These are phyloP conservation scores for Acronicta leporina DNA, from an alignment of 2,888 invertebrate species.

Conservation along the genomic window DNA sequence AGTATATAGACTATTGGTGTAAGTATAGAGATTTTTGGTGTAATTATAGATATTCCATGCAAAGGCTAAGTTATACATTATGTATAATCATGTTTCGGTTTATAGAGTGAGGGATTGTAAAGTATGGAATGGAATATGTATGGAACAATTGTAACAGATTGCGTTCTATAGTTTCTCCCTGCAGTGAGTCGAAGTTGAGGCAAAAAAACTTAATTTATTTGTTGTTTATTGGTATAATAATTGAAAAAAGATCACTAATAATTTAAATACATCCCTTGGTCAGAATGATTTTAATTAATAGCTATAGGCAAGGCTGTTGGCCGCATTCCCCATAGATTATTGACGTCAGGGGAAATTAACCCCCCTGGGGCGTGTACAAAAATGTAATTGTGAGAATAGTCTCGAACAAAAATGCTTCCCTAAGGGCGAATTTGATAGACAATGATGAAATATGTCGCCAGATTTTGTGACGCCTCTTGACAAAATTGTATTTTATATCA, in stretches of 20 bases:
- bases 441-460: conserved; percentile 30
- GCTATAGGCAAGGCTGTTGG: conserved; percentile 1
- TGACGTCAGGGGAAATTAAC: conserved; percentile 20
- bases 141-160: too few species aligned
- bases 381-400: conserved; percentile 42
- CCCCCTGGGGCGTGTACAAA: conserved; percentile 24
- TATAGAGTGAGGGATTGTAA: too few species aligned
- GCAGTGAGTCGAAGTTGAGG: too few species aligned
- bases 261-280: not conserved
- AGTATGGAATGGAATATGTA: too few species aligned
- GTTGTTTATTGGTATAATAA: too few species aligned
- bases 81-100: too few species aligned
- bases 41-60: too few species aligned
- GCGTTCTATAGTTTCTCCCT: too few species aligned
- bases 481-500: conserved; percentile 29
- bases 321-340: conserved; percentile 10
- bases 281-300: conserved; percentile 7
- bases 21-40: too few species aligned
- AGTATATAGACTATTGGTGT: too few species aligned
- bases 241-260: not conserved
- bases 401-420: conserved; percentile 22
- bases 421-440: conserved; percentile 16
- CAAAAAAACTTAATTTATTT: too few species aligned
- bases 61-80: too few species aligned
- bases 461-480: conserved; percentile 34